These are phyloP conservation scores for Scylla paramamosain DNA, from an alignment of 1,140 invertebrate genomes.

Conservation along the genomic window DNA sequence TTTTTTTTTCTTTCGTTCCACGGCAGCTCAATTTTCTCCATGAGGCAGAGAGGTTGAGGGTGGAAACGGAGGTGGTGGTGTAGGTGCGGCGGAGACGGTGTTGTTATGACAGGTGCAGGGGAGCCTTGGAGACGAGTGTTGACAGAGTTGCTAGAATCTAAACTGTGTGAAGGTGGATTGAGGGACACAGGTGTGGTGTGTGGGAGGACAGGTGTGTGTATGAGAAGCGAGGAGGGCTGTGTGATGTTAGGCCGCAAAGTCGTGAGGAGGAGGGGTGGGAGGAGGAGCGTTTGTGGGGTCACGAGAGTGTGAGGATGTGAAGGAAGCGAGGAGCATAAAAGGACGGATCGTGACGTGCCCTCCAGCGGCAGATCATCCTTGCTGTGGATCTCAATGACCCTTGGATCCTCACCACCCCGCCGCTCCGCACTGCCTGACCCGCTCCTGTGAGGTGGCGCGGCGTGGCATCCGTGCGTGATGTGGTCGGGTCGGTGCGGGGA, in stretches of 20 bases:
- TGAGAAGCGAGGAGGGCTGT: background rate
- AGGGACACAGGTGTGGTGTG: background rate
- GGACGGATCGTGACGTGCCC: constrained; percentile 4
- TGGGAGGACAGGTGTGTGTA: constrained; percentile 7
- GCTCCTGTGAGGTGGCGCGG: background rate
- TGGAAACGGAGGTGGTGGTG: background rate
- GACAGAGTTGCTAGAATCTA: background rate
- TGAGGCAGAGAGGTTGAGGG: background rate
- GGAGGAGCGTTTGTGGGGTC: background rate
- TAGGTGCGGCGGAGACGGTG: background rate
- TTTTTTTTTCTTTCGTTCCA: too few species aligned
- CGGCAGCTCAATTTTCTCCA: background rate
- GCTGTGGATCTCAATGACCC: background rate
- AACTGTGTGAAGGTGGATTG: background rate
- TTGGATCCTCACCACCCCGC: background rate
- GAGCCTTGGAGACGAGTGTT: background rate
- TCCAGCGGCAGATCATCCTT: background rate
- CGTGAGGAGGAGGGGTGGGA: background rate
- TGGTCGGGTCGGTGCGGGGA: background rate
- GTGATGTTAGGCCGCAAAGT: background rate
- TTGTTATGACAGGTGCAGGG: background rate
- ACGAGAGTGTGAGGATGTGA: background rate
- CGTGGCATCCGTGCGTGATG: background rate
- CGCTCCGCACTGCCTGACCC: background rate
- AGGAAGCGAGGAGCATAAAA: background rate